Conservation (phyloP, 2,888 invertebrate species). For the Troilus luridus region DNA sequence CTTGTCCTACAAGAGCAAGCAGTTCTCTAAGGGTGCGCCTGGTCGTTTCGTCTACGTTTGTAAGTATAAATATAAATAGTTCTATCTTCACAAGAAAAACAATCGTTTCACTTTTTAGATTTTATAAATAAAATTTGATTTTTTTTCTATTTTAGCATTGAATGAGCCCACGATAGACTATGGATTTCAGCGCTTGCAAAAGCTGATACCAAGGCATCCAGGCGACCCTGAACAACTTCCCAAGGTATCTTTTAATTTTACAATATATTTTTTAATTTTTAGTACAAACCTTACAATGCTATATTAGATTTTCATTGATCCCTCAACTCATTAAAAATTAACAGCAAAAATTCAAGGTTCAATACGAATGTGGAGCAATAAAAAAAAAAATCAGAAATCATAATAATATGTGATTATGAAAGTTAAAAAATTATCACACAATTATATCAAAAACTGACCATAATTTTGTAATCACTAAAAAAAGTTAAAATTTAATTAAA, state of each 20-base stretch:
- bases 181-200: conserved; percentile 98
- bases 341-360: not conserved
- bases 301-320: not conserved
- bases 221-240: conserved; percentile 99
- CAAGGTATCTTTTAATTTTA: conserved; percentile 80
- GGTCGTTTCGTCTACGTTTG: conserved; percentile 99
- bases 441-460: too few species aligned
- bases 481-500: too few species aligned
- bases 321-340: not conserved
- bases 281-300: not conserved
- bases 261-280: too few species aligned
- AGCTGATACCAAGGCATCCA: conserved; percentile 97
- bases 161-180: conserved; percentile 99
- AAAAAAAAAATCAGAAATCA: not conserved
- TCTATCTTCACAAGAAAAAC: not conserved
- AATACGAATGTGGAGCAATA: not conserved
- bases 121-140: not conserved
- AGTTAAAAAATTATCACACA: too few species aligned
- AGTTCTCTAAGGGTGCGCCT: conserved; percentile 98
- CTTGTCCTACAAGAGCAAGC: conserved; percentile 97
- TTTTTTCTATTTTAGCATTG: conserved; percentile 79
- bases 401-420: too few species aligned
- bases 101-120: not conserved
- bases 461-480: too few species aligned
- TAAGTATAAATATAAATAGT: conserved; percentile 76